These are phyloP conservation scores for Heteromormyrus szaboi DNA, from an alignment of 2,797 vertebrate species.

Conservation along the genomic window DNA sequence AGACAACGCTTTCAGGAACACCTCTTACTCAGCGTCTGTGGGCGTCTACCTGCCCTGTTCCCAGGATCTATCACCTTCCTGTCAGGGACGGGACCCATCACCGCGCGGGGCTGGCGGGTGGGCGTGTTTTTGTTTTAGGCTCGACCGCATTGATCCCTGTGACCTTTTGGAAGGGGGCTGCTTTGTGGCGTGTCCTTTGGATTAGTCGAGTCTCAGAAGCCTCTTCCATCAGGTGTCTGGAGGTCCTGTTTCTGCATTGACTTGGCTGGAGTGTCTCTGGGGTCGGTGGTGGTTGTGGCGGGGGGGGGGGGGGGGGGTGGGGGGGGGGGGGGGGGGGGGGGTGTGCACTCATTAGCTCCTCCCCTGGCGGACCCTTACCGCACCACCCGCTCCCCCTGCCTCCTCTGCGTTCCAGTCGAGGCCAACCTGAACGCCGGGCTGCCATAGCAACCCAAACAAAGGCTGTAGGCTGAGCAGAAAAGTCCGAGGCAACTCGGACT, in stretches of 20 bases:
- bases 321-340: not conserved
- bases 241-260: not conserved
- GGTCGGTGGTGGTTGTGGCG: not conserved
- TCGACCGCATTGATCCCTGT: constrained; percentile 13
- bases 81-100: not conserved
- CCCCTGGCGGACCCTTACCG: not conserved
- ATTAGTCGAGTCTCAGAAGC: not conserved
- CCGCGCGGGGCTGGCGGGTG: not conserved
- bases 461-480: constrained; percentile 3
- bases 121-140: not conserved
- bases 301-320: not conserved
- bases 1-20: not conserved
- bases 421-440: constrained; percentile 17
- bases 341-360: constrained; percentile 4
- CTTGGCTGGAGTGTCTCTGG: not conserved
- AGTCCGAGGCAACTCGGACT: not conserved
- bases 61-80: not conserved
- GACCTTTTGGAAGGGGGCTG: not conserved
- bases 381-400: not conserved
- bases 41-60: not conserved
- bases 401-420: constrained; percentile 23
- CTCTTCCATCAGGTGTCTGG: constrained; percentile 1
- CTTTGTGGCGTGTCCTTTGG: not conserved
- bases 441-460: constrained; percentile 38
- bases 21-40: not conserved